These are phyloP conservation scores for Lepidurus apus DNA, from an alignment of 1,140 invertebrate species.

Conservation along the genomic window DNA sequence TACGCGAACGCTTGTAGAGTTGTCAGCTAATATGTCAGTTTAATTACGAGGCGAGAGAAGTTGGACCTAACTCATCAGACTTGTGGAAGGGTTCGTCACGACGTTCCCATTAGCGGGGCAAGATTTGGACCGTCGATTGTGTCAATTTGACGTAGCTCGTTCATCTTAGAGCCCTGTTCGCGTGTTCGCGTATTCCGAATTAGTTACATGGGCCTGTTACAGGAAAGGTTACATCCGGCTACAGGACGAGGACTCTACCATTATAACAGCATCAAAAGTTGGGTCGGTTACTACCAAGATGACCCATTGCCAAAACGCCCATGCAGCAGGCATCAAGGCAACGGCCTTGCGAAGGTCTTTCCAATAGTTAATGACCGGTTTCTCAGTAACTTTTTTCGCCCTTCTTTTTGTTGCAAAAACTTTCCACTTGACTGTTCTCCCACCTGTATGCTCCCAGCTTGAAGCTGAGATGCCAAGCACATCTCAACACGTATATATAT, in stretches of 20 bases:
- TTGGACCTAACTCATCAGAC: not conserved
- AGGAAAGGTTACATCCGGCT: constrained; percentile 12
- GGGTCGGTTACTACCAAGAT: not conserved
- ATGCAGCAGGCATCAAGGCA: not conserved
- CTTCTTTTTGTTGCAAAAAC: not conserved
- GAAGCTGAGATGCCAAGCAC: not conserved
- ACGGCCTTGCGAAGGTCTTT: constrained; percentile 17
- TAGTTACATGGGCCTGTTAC: not conserved
- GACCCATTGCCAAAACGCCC: constrained; percentile 3
- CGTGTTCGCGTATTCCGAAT: not conserved
- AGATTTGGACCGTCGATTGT: not conserved
- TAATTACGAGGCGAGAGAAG: not conserved
- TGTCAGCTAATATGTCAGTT: constrained; percentile 7
- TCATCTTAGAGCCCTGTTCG: not conserved
- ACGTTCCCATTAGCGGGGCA: not conserved
- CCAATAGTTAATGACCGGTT: not conserved
- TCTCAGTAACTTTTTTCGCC: not conserved
- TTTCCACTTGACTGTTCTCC: not conserved
- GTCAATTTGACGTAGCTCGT: not conserved
- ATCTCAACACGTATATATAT: not conserved
- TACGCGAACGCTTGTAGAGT: not conserved
- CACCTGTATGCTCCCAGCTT: not conserved
- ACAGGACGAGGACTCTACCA: not conserved
- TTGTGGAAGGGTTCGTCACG: constrained; percentile 3
- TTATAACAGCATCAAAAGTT: not conserved